Base-by-base conservation (phyloP, 2,113 vertebrate genomes). In the Gymnocephalus cernua region DNA sequence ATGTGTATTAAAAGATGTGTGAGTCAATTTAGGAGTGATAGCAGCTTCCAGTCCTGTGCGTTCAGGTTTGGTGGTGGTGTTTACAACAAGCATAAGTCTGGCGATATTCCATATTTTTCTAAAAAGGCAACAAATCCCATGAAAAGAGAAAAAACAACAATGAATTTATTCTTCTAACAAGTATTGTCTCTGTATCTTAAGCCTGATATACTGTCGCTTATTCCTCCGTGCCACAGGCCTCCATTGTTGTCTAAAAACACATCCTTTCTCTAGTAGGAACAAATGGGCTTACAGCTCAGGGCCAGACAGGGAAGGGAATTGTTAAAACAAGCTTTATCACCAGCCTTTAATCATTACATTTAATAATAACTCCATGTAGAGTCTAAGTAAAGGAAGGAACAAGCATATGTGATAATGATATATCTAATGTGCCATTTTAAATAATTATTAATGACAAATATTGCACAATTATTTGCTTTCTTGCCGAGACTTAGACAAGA, bases 51-150 rank as follows among this genome's bases (percentile, higher is more conserved):
- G 45, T 69, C 13, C 14, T 63, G 25, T 47, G 27, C 61, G 27
- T 27, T 73, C 19, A 74, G 35, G 48, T 59, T 64, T 50, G 15
- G 12, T 74, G 53, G 41, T 45, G 35, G 11, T 47, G 13, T 53
- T 67, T 29, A 63, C 27, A 62, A 45, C 38, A 41, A 41, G 0
- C 38, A 41, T 11, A 41, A 41, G 45, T 64, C 66, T 63, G n/a
- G 29, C 0, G 0, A 56, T 54, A 27, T 1, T 64, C 45, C 8
- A 47, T 5, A 1, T 29, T 54, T 70, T 64, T 54, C 45, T 41
- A 21, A 62, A 51, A 61, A 51, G 51, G 21, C 56, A 32, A 57
- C 15, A 78, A 84, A 80, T 64, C 32, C 68, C 12, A 53, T 48
- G 15, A 72, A 79, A 78, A 50, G 11, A 45, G n/a, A 41, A 57